Base-by-base conservation (phyloP, 2,113 vertebrate species). In the Gallinago undulata region DNA sequence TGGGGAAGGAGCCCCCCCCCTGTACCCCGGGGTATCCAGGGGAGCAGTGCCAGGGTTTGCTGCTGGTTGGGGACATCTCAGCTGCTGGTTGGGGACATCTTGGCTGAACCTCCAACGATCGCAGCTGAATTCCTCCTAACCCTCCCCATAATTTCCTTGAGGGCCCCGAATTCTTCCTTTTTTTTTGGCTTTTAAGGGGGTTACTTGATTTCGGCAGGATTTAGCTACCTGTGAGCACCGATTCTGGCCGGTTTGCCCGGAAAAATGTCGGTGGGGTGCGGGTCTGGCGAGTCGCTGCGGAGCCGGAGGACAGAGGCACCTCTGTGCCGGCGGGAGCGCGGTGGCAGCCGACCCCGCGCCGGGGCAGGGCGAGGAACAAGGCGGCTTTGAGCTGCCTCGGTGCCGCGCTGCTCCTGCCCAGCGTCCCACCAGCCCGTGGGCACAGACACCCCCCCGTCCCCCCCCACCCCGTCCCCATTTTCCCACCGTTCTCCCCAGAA, bases 321-420 rank as follows among this genome's bases (percentile, higher is more conserved):
- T 93, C 95, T 96, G 92, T 96, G n/a, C 78, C 10, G 4, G 64
- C 10, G 4, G 83, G 83, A 77, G 64, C 0, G 3, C 0, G 3
- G 86, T 39, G 59, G 82, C 60, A 57, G 80, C 76, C 6, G 37
- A 83, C n/a, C 51, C 74, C 3, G 15, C 2, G 11, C 47, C 0
- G 15, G 51, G 27, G 60, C 74, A 27, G 76, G 31, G 45, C 0
- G 2, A 68, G 75, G 87, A 93, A 96, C 95, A 95, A 96, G 90
- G 92, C 21, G 3, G 82, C 96, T 94, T 95, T 96, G 70, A 96
- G 95, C 6, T 1, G 28, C 77, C 4, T 62, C 51, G 67, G 45
- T 31, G 37, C 45, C 6, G 53, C 1, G 43, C 37, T 6, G 64
- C 72, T 84, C 24, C 11, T 1, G 6, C 31, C 2, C 9, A 30